These are phyloP conservation scores for Himalopsyche kuldschensis DNA, from an alignment of 2,888 invertebrate species.

Conservation along the genomic window DNA sequence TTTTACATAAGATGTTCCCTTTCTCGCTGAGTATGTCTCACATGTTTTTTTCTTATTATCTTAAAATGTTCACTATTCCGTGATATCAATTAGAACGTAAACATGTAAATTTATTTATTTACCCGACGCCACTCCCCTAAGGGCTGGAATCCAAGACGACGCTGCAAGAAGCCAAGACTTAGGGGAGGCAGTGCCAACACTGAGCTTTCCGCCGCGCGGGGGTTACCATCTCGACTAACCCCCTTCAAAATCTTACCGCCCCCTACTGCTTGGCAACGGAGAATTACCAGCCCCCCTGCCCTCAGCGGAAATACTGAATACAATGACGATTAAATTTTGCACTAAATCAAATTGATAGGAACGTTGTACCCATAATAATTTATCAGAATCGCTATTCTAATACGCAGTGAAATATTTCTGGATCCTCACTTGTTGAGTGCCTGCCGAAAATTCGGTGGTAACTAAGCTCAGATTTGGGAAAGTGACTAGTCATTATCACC, in stretches of 20 bases:
- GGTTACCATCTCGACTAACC: neutral
- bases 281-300: conserved; percentile 28
- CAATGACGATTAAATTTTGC: conserved; percentile 36
- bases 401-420: neutral
- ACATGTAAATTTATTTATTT: no score
- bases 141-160: conserved; percentile 32
- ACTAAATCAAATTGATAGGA: conserved; percentile 26
- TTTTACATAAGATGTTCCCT: no score
- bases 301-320: conserved; percentile 33
- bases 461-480: no score
- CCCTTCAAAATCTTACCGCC: neutral
- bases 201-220: neutral
- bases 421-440: neutral
- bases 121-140: neutral
- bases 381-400: neutral
- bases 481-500: no score
- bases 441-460: neutral
- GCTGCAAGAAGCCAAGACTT: conserved; percentile 30
- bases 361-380: conserved; percentile 6
- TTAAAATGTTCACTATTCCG: no score
- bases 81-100: no score
- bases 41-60: no score
- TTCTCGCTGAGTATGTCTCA: no score
- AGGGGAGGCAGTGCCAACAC: conserved; percentile 9
- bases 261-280: conserved; percentile 32